A percentile compares a stretch with the other conserved stretches of the same genome.
phyloP scores from a whole-genome alignment of 2,888 invertebrate species.

The Drosophila crucigera region DNA sequence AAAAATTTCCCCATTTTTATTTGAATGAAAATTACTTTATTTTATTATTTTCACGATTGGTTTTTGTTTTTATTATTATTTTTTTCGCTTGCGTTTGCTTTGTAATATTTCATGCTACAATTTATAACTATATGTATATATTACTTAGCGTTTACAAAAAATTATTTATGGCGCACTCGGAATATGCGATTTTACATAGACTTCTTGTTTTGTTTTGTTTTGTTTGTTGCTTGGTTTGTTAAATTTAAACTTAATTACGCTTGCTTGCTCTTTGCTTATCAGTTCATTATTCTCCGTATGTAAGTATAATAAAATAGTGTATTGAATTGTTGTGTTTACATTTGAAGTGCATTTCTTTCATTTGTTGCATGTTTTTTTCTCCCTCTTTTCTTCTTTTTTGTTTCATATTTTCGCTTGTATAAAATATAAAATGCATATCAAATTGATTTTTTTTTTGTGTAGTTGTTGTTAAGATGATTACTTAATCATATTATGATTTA shows the following conservation, averaged over 20 bases:
- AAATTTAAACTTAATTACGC: slow-evolving; percentile 60
- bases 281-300: slow-evolving; percentile 76
- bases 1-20: background rate
- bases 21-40: background rate
- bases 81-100: slow-evolving; percentile 44
- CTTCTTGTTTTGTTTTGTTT: slow-evolving; percentile 8
- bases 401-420: slow-evolving; percentile 44
- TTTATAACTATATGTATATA: slow-evolving; percentile 66
- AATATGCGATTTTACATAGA: slow-evolving; percentile 44
- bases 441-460: slow-evolving; percentile 43
- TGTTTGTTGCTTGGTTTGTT: slow-evolving; percentile 30
- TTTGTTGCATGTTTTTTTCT: slow-evolving; percentile 7
- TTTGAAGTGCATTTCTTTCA: slow-evolving; percentile 30
- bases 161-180: slow-evolving; percentile 59
- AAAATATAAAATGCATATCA: slow-evolving; percentile 78
- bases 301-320: slow-evolving; percentile 64
- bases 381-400: slow-evolving; percentile 7
- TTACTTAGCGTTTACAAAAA: slow-evolving; percentile 71
- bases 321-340: slow-evolving; percentile 40
- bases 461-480: slow-evolving; percentile 29
- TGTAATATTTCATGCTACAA: slow-evolving; percentile 77
- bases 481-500: slow-evolving; percentile 42
- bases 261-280: slow-evolving; percentile 76
- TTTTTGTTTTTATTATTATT: slow-evolving; percentile 43
- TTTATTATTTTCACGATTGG: slow-evolving; percentile 40